A percentile compares a stretch with the other conserved stretches of the same genome.
Conservation (phyloP, 2,113 vertebrate species). For the Mormoops blainvillei region DNA sequence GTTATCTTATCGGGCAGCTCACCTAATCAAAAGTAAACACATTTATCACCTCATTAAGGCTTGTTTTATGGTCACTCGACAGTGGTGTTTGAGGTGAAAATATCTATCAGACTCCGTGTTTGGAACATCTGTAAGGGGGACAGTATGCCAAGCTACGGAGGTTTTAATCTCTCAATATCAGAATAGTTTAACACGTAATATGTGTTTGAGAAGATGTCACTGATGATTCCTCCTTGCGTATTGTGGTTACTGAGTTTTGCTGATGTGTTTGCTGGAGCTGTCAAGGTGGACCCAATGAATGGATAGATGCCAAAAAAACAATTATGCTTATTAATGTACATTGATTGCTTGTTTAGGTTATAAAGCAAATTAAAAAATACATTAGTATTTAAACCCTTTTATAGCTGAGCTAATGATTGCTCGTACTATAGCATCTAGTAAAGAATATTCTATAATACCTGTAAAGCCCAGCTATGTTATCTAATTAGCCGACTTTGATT, state of each 20-base stretch:
- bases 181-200: constrained; percentile 54
- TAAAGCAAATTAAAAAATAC: constrained; percentile 89
- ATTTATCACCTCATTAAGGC: constrained; percentile 90
- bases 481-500: constrained; percentile 76
- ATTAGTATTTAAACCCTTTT: constrained; percentile 87
- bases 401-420: constrained; percentile 78
- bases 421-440: constrained; percentile 73
- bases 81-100: constrained; percentile 81
- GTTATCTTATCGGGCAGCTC: constrained; percentile 85
- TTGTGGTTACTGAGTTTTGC: constrained; percentile 76
- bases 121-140: constrained; percentile 40
- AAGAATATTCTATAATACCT: constrained; percentile 76
- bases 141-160: constrained; percentile 70
- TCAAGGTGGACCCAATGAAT: constrained; percentile 83
- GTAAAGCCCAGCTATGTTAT: constrained; percentile 70
- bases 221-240: constrained; percentile 59
- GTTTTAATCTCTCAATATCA: constrained; percentile 71
- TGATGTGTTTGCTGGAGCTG: constrained; percentile 73
- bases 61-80: constrained; percentile 84
- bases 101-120: constrained; percentile 76
- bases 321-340: constrained; percentile 93
- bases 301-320: constrained; percentile 88
- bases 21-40: constrained; percentile 98
- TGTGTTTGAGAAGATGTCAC: constrained; percentile 74
- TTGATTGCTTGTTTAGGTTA: constrained; percentile 91